phyloP scores from a whole-genome alignment of 2,888 invertebrate genomes.

The Gasteruption jaculator region DNA sequence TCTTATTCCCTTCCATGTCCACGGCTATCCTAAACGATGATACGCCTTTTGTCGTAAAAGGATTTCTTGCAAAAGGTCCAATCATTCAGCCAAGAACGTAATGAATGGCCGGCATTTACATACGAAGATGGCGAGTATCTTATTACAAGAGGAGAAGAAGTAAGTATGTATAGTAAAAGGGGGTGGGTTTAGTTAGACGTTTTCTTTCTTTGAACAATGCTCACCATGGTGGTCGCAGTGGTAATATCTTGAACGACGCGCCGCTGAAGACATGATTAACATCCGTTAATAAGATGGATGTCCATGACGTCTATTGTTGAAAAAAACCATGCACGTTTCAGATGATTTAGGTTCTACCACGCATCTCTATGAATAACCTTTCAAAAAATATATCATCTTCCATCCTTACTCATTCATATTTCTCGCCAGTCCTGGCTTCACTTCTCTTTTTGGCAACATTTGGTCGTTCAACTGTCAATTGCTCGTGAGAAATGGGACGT shows the following conservation, averaged over 20 bases:
- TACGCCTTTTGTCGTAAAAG: constrained; percentile 42
- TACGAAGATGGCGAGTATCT: constrained; percentile 52
- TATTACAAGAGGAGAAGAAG: constrained; percentile 42
- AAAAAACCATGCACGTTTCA: constrained; percentile 35
- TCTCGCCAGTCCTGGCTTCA: too few species aligned
- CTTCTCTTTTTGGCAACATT: too few species aligned
- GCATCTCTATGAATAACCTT: too few species aligned
- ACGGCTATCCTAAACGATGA: constrained; percentile 30
- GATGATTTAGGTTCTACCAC: constrained; percentile 41
- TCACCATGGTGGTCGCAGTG: constrained; percentile 47
- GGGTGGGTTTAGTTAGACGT: too few species aligned
- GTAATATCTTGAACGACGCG: constrained; percentile 46
- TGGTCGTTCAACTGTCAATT: too few species aligned
- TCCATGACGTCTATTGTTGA: constrained; percentile 46
- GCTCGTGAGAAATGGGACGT: too few species aligned
- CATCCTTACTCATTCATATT: too few species aligned
- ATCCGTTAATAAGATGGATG: constrained; percentile 52
- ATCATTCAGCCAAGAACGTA: constrained; percentile 49
- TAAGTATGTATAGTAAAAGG: too few species aligned
- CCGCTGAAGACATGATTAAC: constrained; percentile 52
- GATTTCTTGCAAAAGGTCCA: constrained; percentile 46
- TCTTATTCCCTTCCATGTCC: too few species aligned
- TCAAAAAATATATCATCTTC: too few species aligned
- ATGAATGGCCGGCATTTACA: constrained; percentile 51
- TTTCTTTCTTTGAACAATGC: constrained; percentile 45